phyloP scores from a whole-genome alignment of 2,888 invertebrate genomes.

The Platycnemis pennipes region DNA sequence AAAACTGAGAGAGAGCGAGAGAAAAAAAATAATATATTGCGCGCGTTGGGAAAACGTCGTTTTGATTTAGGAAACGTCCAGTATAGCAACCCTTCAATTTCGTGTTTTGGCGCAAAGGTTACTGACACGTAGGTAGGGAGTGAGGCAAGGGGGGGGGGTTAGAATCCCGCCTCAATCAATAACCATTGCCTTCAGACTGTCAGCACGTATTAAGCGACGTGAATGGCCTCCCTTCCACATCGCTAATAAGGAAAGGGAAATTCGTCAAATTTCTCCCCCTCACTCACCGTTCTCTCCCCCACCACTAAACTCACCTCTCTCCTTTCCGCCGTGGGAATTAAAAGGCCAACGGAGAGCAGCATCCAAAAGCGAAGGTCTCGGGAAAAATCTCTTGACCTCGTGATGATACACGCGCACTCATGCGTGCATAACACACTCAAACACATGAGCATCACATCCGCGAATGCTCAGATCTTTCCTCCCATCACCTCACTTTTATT shows the following conservation, averaged over 20 bases:
- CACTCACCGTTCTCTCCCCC: neutral
- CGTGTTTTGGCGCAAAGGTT: neutral
- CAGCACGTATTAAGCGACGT: conserved; percentile 11
- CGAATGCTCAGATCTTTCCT: neutral
- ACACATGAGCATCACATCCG: neutral
- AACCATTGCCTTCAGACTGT: conserved; percentile 25
- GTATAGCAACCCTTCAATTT: conserved; percentile 13
- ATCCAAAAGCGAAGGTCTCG: neutral
- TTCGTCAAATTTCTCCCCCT: neutral
- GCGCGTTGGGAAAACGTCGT: neutral
- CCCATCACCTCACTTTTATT: neutral
- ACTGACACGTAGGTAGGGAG: neutral
- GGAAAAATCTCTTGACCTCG: conserved; percentile 22
- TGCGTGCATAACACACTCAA: neutral
- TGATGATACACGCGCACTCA: neutral
- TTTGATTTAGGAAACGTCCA: conserved; percentile 29
- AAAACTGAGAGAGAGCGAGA: neutral
- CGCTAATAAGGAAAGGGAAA: conserved; percentile 32
- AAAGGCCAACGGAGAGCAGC: neutral
- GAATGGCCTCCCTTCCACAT: conserved; percentile 19
- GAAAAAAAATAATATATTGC: neutral
- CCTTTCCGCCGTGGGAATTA: neutral
- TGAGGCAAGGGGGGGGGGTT: neutral
- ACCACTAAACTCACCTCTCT: neutral
- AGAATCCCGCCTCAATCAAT: conserved; percentile 9